Evolutionary conservation across 2,888 invertebrate genomes (phyloP).

Genomic region (Philopedon plagiatum): DNA sequence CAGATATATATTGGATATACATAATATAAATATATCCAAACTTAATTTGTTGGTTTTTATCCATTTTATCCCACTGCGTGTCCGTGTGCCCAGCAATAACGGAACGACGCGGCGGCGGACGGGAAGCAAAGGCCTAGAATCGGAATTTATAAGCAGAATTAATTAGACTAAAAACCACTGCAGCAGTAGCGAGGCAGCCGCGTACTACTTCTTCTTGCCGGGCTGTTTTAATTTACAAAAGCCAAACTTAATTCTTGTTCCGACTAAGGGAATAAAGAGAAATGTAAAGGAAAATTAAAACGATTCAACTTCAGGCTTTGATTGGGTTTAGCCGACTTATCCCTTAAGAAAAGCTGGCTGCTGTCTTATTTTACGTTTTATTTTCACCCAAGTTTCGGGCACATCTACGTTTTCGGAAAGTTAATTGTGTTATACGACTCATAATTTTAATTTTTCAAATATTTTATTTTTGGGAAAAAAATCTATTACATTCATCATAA

Average conservation of each 20-base stretch:
- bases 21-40: no score
- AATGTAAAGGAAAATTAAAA: conserved; percentile 72
- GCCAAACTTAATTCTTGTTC: conserved; percentile 73
- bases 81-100: conserved; percentile 37
- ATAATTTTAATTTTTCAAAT: neutral
- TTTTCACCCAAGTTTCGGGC: conserved; percentile 29
- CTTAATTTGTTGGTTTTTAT: no score
- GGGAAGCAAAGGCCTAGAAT: conserved; percentile 62
- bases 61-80: conserved; percentile 38
- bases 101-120: conserved; percentile 16
- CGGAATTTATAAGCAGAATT: conserved; percentile 72
- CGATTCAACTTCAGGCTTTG: conserved; percentile 69
- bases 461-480: no score
- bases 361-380: conserved; percentile 47
- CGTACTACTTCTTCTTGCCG: conserved; percentile 55
- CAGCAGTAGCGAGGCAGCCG: conserved; percentile 58
- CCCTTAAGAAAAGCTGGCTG: conserved; percentile 47
- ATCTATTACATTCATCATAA: no score
- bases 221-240: conserved; percentile 72
- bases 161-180: conserved; percentile 72
- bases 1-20: no score
- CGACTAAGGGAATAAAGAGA: conserved; percentile 71
- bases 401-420: conserved; percentile 5
- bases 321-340: conserved; percentile 67
- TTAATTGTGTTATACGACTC: neutral